phyloP scores from a whole-genome alignment of 1,140 invertebrate species.

The Maconellicoccus hirsutus region DNA sequence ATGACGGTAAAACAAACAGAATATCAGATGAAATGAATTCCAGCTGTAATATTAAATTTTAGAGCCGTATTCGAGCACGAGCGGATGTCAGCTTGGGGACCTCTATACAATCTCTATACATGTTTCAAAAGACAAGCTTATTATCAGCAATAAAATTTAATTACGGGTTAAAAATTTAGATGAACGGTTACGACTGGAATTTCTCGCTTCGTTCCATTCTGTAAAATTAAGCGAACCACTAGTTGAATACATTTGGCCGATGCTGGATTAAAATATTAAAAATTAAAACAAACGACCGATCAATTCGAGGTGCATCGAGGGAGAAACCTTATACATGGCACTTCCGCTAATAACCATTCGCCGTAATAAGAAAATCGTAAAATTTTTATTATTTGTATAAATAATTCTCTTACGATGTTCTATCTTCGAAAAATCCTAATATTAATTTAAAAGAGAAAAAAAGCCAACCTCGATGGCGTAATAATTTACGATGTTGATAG shows the following conservation, averaged over 20 bases:
- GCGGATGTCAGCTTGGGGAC: no score
- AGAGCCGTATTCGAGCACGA: neutral
- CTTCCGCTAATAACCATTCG: neutral
- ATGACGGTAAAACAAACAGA: neutral
- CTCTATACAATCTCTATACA: neutral
- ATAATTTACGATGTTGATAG: no score
- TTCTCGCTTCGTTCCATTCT: neutral
- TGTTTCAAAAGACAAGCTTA: neutral
- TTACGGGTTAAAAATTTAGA: slow-evolving; percentile 5
- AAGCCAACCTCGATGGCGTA: no score
- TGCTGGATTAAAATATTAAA: slow-evolving; percentile 5
- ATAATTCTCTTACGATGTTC: neutral
- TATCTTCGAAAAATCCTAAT: no score
- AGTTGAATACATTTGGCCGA: neutral
- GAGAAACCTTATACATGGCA: neutral
- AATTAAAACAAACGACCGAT: slow-evolving; percentile 4
- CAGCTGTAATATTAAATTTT: neutral
- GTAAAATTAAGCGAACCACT: neutral
- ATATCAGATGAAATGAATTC: neutral
- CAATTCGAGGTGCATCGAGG: neutral
- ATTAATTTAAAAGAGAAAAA: no score
- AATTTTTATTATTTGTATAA: slow-evolving; percentile 6
- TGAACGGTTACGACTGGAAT: no score
- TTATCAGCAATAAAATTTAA: slow-evolving; percentile 1
- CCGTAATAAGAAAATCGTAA: slow-evolving; percentile 5